A percentile compares a stretch with the other conserved stretches of the same genome.
Evolutionary conservation across 2,113 vertebrate genomes (phyloP).

Genomic region (Chloroceryle aenea): DNA sequence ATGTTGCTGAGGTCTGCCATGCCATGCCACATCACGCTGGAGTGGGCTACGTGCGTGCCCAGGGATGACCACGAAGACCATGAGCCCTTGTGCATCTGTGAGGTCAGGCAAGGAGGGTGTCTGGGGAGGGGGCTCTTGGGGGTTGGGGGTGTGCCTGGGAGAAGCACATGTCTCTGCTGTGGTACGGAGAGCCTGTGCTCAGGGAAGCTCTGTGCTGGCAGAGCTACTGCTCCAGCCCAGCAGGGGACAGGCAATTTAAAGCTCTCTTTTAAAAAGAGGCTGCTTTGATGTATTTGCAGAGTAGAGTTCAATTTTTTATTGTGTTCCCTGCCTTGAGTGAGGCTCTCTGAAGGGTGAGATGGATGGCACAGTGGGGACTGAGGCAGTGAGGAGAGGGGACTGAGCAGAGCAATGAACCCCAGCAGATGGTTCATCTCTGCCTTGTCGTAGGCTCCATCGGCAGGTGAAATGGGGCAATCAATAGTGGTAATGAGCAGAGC

Average conservation of each 20-base stretch:
- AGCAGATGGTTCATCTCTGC: background rate
- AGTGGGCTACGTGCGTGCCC: background rate
- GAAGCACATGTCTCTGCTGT: background rate
- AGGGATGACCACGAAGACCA: background rate
- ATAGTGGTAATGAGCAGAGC: background rate
- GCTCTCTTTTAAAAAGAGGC: background rate
- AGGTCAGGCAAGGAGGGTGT: background rate
- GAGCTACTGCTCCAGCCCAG: background rate
- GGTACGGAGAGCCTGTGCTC: background rate
- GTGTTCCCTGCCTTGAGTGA: background rate
- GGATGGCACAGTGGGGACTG: background rate
- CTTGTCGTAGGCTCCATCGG: background rate
- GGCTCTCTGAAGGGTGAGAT: background rate
- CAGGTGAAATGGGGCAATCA: background rate
- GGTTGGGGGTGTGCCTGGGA: background rate
- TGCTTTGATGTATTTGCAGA: background rate
- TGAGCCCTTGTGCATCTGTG: fast-evolving
- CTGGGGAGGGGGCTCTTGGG: background rate
- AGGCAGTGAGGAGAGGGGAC: background rate
- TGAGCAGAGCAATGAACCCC: background rate
- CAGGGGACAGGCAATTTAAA: background rate
- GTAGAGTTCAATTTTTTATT: background rate
- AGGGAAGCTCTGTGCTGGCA: background rate
- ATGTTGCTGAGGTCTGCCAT: background rate
- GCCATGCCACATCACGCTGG: background rate